phyloP scores from a whole-genome alignment of 2,797 vertebrate species.

The Molothrus ater region DNA sequence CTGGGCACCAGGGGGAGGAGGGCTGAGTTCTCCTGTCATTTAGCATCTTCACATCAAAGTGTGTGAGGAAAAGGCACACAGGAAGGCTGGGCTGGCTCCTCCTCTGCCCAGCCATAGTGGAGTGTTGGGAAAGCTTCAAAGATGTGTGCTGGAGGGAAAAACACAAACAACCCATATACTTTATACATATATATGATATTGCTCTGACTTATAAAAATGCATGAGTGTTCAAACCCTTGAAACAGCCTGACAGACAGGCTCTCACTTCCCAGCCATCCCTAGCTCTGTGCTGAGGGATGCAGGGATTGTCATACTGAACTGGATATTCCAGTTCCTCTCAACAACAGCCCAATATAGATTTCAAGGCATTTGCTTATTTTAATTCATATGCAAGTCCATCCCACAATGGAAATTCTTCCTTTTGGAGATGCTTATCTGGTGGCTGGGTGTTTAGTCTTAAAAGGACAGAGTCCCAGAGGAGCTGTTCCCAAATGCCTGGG shows the following conservation, averaged over 20 bases:
- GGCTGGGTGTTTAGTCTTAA: slow-evolving; percentile 62
- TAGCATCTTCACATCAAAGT: background rate
- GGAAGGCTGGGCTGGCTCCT: background rate
- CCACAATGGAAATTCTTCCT: slow-evolving; percentile 72
- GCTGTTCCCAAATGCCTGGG: slow-evolving; percentile 65
- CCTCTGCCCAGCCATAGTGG: background rate
- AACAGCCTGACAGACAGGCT: background rate
- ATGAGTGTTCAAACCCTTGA: background rate
- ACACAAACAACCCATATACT: background rate
- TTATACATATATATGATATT: background rate
- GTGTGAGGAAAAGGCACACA: background rate
- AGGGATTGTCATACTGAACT: background rate
- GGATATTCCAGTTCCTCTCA: background rate
- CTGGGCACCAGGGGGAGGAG: background rate
- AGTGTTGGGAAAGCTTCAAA: background rate
- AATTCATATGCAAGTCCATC: slow-evolving; percentile 64
- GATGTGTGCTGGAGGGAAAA: background rate
- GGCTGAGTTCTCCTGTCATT: background rate
- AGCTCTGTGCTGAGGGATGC: background rate
- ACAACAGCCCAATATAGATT: background rate
- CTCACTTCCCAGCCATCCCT: background rate
- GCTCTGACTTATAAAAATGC: background rate
- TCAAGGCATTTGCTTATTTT: slow-evolving; percentile 49
- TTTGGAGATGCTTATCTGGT: slow-evolving; percentile 61
- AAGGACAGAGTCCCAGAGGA: slow-evolving; percentile 55